These are phyloP conservation scores for Caenorhabditis zanzibari DNA, from an alignment of 2,888 invertebrate genomes.

Conservation along the genomic window DNA sequence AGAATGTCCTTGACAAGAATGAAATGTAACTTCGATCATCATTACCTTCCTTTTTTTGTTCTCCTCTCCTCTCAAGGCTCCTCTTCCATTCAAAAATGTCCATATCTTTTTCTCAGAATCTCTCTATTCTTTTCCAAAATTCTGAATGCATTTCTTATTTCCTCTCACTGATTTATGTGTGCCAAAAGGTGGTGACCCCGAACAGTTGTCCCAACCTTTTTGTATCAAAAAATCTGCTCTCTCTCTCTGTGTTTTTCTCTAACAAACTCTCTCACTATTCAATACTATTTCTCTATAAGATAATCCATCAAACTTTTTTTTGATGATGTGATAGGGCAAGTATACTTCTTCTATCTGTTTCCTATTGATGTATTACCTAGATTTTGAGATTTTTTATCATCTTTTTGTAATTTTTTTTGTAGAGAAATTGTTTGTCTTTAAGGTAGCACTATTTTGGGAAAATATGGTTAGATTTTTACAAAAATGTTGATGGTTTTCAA, in stretches of 20 bases:
- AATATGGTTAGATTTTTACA: no score
- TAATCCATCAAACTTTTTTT: constrained; percentile 15
- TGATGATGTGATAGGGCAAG: background rate
- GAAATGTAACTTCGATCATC: constrained; percentile 43
- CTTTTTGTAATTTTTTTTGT: no score
- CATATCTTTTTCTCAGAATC: constrained; percentile 34
- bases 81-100: background rate
- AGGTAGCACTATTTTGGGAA: no score
- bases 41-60: constrained; percentile 35
- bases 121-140: constrained; percentile 32
- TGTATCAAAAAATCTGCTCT: constrained; percentile 39
- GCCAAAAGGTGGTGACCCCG: constrained; percentile 56
- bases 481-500: no score
- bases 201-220: constrained; percentile 50
- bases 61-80: constrained; percentile 30
- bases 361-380: no score
- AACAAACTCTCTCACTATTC: no score
- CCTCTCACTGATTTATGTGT: constrained; percentile 43
- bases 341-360: no score
- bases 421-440: no score
- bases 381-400: no score
- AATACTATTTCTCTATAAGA: background rate
- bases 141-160: constrained; percentile 23
- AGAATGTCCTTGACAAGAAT: constrained; percentile 27
- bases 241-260: background rate